These are phyloP conservation scores for Mesocentrotus franciscanus DNA, from an alignment of 53 echinoderm and acorn worm genomes.

Conservation along the genomic window DNA sequence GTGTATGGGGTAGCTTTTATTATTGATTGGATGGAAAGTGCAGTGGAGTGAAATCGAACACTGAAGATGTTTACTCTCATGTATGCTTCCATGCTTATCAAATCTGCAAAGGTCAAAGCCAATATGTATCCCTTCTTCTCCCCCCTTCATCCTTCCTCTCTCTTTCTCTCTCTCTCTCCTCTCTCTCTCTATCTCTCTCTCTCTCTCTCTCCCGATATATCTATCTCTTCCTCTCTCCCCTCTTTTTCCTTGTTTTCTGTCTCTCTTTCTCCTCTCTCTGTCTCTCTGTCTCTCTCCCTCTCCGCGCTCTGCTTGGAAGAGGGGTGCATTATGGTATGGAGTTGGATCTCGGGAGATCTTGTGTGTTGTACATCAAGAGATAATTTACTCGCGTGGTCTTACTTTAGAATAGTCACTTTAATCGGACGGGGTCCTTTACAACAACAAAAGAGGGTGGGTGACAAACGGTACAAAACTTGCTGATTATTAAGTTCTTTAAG, in stretches of 20 bases:
- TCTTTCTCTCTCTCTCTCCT: not conserved
- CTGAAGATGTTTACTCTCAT: constrained; percentile 42
- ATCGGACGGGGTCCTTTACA: no score
- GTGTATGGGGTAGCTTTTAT: not conserved
- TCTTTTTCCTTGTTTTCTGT: not conserved
- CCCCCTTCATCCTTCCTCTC: not conserved
- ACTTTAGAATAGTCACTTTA: no score
- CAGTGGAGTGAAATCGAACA: constrained; percentile 26
- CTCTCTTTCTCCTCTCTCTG: not conserved
- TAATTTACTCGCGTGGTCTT: no score
- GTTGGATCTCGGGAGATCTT: no score
- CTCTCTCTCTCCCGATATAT: not conserved
- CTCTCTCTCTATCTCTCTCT: not conserved
- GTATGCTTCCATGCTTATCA: constrained; percentile 45
- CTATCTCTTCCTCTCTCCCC: not conserved
- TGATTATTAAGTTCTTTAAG: no score
- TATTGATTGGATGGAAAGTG: constrained; percentile 44
- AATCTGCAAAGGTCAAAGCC: constrained; percentile 54
- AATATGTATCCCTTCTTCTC: not conserved
- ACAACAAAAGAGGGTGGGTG: no score
- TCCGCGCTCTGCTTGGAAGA: no score
- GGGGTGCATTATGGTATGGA: no score
- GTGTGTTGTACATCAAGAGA: no score
- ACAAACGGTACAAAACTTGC: no score
- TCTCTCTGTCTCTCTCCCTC: not conserved